Conservation (phyloP, 23 tunicate species). For the Botrylloides violaceus region DNA sequence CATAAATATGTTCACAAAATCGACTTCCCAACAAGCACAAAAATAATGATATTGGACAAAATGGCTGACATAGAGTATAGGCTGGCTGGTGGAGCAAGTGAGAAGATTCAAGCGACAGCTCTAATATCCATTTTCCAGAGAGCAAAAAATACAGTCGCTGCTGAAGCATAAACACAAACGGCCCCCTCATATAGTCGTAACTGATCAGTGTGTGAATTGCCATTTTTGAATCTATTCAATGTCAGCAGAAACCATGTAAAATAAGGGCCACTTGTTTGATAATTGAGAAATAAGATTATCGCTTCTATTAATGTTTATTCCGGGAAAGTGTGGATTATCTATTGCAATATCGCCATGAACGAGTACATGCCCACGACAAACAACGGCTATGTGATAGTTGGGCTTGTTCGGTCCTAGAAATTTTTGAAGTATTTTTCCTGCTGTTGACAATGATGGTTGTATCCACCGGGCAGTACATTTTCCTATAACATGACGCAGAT, state of each 20-base stretch:
- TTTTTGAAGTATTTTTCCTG: neutral
- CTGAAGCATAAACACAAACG: neutral
- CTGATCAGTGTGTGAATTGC: neutral
- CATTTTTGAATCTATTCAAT: neutral
- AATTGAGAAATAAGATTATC: neutral
- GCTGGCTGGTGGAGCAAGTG: constrained; percentile 80
- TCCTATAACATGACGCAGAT: neutral
- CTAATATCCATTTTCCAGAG: constrained; percentile 65
- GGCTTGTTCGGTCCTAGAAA: constrained; percentile 24
- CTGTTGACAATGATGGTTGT: neutral
- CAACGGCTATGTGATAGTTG: constrained; percentile 14
- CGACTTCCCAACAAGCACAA: constrained; percentile 69
- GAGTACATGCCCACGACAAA: constrained; percentile 10
- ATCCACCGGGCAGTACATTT: neutral
- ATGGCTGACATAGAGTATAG: constrained; percentile 87
- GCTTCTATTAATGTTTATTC: neutral
- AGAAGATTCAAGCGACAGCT: constrained; percentile 75
- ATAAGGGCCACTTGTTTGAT: constrained; percentile 13
- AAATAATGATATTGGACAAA: constrained; percentile 55
- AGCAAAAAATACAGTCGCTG: constrained; percentile 84
- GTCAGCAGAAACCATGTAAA: constrained; percentile 15
- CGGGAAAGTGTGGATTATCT: constrained; percentile 1
- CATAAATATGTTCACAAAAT: constrained; percentile 56
- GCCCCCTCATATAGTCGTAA: too few species aligned
- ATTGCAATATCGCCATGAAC: constrained; percentile 17